These are phyloP conservation scores for Gambusia yucatana DNA, from an alignment of 2,797 vertebrate species.

Conservation along the genomic window DNA sequence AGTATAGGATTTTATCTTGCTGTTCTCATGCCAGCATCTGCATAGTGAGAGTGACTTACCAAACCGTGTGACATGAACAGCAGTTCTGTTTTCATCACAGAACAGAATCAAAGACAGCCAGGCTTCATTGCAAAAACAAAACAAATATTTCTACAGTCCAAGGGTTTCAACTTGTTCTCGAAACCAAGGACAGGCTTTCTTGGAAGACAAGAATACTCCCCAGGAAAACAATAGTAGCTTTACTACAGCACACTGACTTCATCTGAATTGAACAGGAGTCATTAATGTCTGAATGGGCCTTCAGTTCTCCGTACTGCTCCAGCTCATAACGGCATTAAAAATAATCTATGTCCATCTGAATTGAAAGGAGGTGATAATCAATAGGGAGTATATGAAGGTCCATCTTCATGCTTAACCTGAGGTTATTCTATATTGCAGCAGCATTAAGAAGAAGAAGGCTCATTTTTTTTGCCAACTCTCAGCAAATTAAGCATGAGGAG, in stretches of 20 bases:
- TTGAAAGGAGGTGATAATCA: conserved; percentile 39
- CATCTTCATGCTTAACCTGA: conserved; percentile 1
- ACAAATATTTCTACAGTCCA: conserved; percentile 4
- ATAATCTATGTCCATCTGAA: conserved; percentile 40
- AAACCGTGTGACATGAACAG: neutral
- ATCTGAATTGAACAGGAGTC: no score
- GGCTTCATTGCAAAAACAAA: conserved; percentile 14
- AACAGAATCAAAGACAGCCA: conserved; percentile 20
- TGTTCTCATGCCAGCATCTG: neutral
- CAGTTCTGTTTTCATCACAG: conserved; percentile 15
- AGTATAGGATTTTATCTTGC: neutral
- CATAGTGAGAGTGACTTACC: neutral
- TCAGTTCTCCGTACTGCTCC: no score
- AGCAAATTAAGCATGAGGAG: no score
- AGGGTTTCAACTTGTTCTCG: neutral
- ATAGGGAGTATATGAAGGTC: conserved; percentile 29
- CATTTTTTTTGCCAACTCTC: no score
- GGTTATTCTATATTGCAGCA: conserved; percentile 36
- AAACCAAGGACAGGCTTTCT: no score
- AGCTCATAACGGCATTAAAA: conserved; percentile 33
- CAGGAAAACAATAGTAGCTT: no score
- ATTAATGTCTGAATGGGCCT: no score
- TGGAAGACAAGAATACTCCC: no score
- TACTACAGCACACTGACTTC: no score
- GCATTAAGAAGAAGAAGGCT: conserved; percentile 26